A percentile compares a stretch with the other conserved stretches of the same genome.
Conservation (phyloP, 2,797 vertebrate species). For the Nyctibius grandis region DNA sequence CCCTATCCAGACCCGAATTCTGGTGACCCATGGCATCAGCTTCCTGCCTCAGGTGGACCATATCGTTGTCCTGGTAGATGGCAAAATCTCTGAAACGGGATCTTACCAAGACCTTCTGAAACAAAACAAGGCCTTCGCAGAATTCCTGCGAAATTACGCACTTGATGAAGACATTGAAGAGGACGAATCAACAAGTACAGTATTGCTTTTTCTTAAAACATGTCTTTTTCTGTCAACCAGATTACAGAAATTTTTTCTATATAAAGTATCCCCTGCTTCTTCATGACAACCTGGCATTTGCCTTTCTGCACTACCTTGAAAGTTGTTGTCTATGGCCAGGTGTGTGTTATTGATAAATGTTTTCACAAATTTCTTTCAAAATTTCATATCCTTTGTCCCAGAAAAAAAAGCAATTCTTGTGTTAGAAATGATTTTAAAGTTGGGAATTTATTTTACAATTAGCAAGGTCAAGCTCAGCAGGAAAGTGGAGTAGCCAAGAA, state of each 20-base stretch:
- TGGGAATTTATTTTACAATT: background rate
- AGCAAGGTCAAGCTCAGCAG: background rate
- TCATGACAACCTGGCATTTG: background rate
- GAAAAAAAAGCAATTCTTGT: background rate
- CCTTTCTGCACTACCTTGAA: background rate
- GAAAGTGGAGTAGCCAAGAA: background rate
- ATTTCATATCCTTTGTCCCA: background rate
- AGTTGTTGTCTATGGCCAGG: background rate
- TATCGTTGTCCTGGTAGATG: constrained; percentile 88
- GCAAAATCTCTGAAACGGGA: constrained; percentile 90
- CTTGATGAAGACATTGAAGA: constrained; percentile 82
- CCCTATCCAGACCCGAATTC: constrained; percentile 83
- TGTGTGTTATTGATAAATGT: background rate
- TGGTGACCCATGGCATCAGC: constrained; percentile 93
- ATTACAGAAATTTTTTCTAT: background rate
- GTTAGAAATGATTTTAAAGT: background rate
- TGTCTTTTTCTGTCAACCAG: background rate
- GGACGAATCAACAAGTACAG: constrained; percentile 75
- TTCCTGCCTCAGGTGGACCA: constrained; percentile 94
- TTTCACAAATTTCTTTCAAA: background rate
- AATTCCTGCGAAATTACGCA: constrained; percentile 90
- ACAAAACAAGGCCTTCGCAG: constrained; percentile 87
- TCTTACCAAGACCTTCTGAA: constrained; percentile 88
- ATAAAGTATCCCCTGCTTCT: background rate
- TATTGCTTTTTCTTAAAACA: background rate